phyloP scores from a whole-genome alignment of 2,888 invertebrate species.

The Adelognathus sp. region DNA sequence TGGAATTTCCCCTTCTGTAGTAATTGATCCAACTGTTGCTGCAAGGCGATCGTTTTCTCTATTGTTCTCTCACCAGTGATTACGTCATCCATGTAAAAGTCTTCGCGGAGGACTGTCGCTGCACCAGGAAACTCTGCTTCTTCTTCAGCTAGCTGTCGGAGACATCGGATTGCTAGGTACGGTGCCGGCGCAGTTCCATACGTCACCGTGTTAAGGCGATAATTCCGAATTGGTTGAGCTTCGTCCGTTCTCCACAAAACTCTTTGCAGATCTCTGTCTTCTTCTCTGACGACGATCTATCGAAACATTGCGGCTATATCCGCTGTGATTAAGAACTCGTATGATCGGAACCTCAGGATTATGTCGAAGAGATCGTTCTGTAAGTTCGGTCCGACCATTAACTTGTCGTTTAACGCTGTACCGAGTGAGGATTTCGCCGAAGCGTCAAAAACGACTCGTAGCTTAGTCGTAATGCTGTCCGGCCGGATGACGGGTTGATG shows the following conservation, averaged over 20 bases:
- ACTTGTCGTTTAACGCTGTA: slow-evolving; percentile 32
- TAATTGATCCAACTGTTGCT: slow-evolving; percentile 6
- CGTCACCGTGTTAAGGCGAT: slow-evolving; percentile 42
- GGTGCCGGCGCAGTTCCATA: slow-evolving; percentile 58
- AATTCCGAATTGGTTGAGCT: slow-evolving; percentile 17
- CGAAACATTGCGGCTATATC: slow-evolving; percentile 50
- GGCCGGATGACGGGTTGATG: slow-evolving; percentile 47
- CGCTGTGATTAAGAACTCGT: slow-evolving; percentile 39
- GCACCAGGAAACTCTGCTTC: slow-evolving; percentile 58
- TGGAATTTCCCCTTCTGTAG: slow-evolving; percentile 5
- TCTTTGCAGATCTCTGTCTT: slow-evolving; percentile 33
- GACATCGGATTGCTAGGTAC: slow-evolving; percentile 58
- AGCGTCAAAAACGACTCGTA: slow-evolving; percentile 47
- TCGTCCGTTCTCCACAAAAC: slow-evolving; percentile 43
- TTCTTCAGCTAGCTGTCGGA: slow-evolving; percentile 61
- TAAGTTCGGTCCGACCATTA: slow-evolving; percentile 37
- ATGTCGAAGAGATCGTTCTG: slow-evolving; percentile 41
- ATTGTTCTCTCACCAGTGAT: slow-evolving; percentile 53
- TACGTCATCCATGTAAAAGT: slow-evolving; percentile 71
- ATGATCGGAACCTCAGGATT: slow-evolving; percentile 42
- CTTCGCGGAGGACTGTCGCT: slow-evolving; percentile 33
- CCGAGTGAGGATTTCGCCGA: slow-evolving; percentile 29
- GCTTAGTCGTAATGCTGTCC: slow-evolving; percentile 40
- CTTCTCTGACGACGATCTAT: slow-evolving; percentile 29
- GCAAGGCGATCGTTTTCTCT: slow-evolving; percentile 28